A percentile compares a stretch with the other conserved stretches of the same genome.
phyloP scores from a whole-genome alignment of 2,797 vertebrate genomes.

The Pogonophryne albipinna region DNA sequence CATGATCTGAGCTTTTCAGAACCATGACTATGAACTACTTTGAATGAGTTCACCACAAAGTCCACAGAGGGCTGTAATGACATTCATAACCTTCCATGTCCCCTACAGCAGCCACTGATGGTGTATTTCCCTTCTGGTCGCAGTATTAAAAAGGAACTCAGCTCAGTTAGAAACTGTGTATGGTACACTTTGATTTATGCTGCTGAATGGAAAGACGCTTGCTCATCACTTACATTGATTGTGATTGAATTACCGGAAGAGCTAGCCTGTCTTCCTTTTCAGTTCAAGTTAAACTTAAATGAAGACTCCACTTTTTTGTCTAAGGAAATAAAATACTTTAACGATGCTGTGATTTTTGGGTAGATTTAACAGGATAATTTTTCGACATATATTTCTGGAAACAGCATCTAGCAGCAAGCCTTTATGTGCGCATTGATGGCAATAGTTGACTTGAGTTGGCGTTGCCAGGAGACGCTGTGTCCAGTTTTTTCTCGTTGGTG shows the following conservation, averaged over 20 bases:
- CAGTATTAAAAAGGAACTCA: slow-evolving; percentile 21
- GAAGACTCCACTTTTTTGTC: not conserved
- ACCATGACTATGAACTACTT: slow-evolving; percentile 63
- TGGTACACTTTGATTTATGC: slow-evolving; percentile 8
- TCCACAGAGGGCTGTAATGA: slow-evolving; percentile 71
- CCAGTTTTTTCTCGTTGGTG: not conserved
- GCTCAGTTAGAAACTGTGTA: slow-evolving; percentile 16
- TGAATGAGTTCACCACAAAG: slow-evolving; percentile 63
- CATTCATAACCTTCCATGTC: slow-evolving; percentile 75
- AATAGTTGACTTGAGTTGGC: not conserved
- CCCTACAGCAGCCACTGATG: slow-evolving; percentile 50
- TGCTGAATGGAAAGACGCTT: not conserved
- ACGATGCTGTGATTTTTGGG: not conserved
- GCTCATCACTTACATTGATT: not conserved
- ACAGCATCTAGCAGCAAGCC: not conserved
- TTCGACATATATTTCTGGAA: not conserved
- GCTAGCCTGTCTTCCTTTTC: not conserved
- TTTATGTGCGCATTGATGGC: not conserved
- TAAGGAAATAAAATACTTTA: not conserved
- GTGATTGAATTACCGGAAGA: slow-evolving; percentile 3
- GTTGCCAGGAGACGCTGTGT: no score
- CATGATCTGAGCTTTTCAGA: slow-evolving; percentile 58
- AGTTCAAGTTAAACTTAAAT: not conserved
- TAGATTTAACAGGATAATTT: not conserved
- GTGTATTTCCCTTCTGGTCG: slow-evolving; percentile 60